Conservation (phyloP, 2,888 invertebrate species). For the Subacronicta megacephala region DNA sequence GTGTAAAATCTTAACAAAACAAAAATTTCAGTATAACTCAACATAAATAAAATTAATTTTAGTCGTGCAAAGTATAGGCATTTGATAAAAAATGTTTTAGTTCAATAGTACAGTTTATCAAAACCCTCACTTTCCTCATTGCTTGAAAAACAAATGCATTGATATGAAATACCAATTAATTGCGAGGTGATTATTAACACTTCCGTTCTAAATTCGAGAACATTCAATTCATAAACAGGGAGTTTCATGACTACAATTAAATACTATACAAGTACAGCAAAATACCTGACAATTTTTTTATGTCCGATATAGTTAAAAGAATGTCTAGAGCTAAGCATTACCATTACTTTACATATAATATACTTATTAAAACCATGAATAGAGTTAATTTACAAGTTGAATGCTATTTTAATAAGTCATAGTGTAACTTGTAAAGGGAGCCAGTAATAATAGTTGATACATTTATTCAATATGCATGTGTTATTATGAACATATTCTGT, state of each 20-base stretch:
- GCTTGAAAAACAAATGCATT: constrained; percentile 58
- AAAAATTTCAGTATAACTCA: constrained; percentile 71
- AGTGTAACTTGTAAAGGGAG: constrained; percentile 59
- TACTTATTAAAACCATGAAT: constrained; percentile 63
- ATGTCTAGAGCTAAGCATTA: constrained; percentile 81
- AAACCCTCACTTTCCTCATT: constrained; percentile 63
- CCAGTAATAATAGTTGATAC: constrained; percentile 56
- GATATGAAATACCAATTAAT: constrained; percentile 63
- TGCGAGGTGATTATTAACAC: constrained; percentile 64
- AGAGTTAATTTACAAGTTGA: constrained; percentile 70
- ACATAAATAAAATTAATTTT: constrained; percentile 66
- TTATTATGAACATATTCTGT: constrained; percentile 64
- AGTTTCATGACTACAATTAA: constrained; percentile 62
- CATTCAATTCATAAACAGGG: constrained; percentile 57
- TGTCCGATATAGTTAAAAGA: constrained; percentile 76
- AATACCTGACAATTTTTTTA: constrained; percentile 73
- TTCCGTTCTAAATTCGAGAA: constrained; percentile 52
- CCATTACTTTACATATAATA: constrained; percentile 64
- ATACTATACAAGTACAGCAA: constrained; percentile 73
- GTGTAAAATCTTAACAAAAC: constrained; percentile 71
- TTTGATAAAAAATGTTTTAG: constrained; percentile 45
- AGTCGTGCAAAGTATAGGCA: constrained; percentile 64
- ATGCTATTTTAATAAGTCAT: constrained; percentile 58
- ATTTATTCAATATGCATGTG: constrained; percentile 55
- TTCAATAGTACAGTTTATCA: constrained; percentile 62